Percentiles rank a stretch among this genome's conserved stretches.
Evolutionary conservation across 2,888 invertebrate genomes (phyloP).

Genomic region (Melanargia galathea): DNA sequence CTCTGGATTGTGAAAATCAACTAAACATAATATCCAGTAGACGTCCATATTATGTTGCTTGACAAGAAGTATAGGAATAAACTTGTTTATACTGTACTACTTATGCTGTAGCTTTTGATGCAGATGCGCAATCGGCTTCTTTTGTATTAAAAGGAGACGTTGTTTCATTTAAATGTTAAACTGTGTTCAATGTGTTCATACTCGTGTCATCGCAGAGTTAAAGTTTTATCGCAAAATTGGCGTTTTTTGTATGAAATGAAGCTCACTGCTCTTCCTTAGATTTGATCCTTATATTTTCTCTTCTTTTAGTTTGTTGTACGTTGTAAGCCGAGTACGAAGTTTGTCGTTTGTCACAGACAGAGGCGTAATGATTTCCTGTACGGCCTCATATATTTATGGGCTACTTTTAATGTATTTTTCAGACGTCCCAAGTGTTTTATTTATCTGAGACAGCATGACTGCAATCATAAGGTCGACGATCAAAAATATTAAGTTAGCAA

Average conservation of each 20-base stretch:
- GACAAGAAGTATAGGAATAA: too few species aligned
- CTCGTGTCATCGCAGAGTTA: neutral
- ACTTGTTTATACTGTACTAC: too few species aligned
- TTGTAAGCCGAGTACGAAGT: constrained; percentile 42
- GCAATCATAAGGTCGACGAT: neutral
- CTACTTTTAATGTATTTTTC: constrained; percentile 14
- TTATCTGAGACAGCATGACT: neutral
- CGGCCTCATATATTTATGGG: constrained; percentile 23
- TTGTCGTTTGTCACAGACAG: constrained; percentile 45
- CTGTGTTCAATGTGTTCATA: too few species aligned
- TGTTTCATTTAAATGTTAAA: too few species aligned
- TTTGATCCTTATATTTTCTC: neutral
- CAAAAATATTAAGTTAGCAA: neutral
- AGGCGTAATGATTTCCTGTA: constrained; percentile 48
- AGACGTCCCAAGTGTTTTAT: neutral
- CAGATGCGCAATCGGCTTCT: too few species aligned
- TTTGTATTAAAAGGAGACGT: too few species aligned
- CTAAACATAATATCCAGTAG: too few species aligned
- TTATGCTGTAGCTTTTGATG: too few species aligned
- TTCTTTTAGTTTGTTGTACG: constrained; percentile 20
- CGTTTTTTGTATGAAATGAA: neutral
- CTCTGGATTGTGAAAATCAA: too few species aligned
- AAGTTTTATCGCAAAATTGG: neutral
- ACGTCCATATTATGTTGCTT: too few species aligned
- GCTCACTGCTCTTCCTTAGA: neutral